Base-by-base conservation (phyloP, 1,140 invertebrate genomes). In the Procambarus virginalis region DNA sequence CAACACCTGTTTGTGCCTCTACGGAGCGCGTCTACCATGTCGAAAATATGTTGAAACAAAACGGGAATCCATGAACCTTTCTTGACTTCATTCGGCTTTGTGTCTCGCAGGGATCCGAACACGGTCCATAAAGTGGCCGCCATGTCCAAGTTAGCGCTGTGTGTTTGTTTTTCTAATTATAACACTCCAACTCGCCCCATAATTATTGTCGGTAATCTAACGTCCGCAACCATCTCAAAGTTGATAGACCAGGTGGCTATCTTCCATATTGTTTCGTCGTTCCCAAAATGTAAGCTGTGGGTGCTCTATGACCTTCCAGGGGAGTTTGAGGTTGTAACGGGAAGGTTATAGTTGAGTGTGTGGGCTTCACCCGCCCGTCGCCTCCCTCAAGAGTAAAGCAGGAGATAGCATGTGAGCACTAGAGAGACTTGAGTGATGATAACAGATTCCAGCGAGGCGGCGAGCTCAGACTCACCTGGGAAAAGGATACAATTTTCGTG, bases 151-250 rank as follows among this genome's bases (percentile, higher is more conserved):
- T 89, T 89, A 89, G 88, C 88, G 81, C 88, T 89, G 88, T 89
- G 87, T 89, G 87, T 89, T 89, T 89, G 88, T 89, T 89, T 89
- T 89, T 89, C 88, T 89, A 89, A 89, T 89, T 89, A 89, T 89
- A 89, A 89, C 88, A 89, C 88, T 89, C 88, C 88, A 89, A 89
- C 88, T 89, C 84, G 88, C 81, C 88, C 88, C 88, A 89, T 89
- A 89, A 89, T 89, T 89, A 89, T 89, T 89, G 88, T 89, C 88
- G 88, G 88, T 89, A 89, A 89, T 89, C 88, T 89, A 89, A 89
- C 88, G 88, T 89, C 88, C 88, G 76, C 88, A 89, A 84, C 88
- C 88, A 89, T 89, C 88, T 89, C 88, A 84, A 83, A 89, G 88
- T 84, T 84, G 81, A 89, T 89, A 89, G 88, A 89, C 88, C 88